A percentile compares a stretch with the other conserved stretches of the same genome.
Conservation (phyloP, 2,797 vertebrate species). For the Cyprinella venusta region DNA sequence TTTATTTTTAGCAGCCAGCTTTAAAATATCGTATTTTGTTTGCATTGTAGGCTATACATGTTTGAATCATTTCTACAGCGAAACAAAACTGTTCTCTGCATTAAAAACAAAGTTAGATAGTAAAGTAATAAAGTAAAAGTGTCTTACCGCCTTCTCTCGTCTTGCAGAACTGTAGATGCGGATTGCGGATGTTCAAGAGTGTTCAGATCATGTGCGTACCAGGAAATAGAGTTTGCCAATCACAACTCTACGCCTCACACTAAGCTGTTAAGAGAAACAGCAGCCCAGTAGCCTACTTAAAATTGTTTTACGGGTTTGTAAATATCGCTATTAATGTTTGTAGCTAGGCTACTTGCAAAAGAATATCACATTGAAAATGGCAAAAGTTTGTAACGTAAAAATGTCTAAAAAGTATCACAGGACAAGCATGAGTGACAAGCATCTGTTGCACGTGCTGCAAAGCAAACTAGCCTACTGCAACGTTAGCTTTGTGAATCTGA, state of each 20-base stretch:
- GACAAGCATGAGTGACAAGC: not conserved
- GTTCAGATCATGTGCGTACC: slow-evolving; percentile 25
- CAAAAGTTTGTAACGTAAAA: not conserved
- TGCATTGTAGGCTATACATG: not conserved
- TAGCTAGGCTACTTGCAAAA: not conserved
- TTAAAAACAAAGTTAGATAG: not conserved
- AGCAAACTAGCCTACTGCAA: slow-evolving; percentile 8
- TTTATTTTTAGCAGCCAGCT: not conserved
- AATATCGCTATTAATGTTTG: not conserved
- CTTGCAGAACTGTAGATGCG: slow-evolving; percentile 24
- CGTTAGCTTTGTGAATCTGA: not conserved
- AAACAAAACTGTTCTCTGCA: not conserved
- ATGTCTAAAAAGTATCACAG: not conserved
- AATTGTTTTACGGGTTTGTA: not conserved
- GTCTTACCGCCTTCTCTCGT: slow-evolving; percentile 37
- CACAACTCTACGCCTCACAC: slow-evolving; percentile 26
- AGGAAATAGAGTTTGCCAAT: slow-evolving; percentile 46
- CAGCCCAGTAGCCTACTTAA: not conserved
- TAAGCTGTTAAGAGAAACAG: not conserved
- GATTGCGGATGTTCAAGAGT: slow-evolving; percentile 35
- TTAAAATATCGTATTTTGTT: not conserved
- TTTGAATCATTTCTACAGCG: not conserved
- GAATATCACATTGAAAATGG: not conserved
- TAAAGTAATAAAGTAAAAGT: not conserved
- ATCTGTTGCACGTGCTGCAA: not conserved